A percentile compares a stretch with the other conserved stretches of the same genome.
Evolutionary conservation across 2,797 vertebrate species (phyloP).

Genomic region (Channallabes apus): DNA sequence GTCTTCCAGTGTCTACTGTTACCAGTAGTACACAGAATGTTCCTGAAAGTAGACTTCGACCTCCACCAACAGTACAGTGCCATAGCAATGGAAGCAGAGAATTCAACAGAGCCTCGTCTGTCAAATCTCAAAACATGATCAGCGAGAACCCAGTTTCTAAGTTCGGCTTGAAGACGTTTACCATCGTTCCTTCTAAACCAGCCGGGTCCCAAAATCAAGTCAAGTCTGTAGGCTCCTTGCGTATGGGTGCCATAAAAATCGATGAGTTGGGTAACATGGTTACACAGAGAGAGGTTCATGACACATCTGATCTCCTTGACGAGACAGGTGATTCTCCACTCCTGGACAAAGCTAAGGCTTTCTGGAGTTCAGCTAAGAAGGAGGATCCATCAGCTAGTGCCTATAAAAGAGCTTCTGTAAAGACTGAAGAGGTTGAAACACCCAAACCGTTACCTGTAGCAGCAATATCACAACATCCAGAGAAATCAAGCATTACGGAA

Average conservation of each 20-base stretch:
- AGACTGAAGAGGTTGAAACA: conserved; percentile 57
- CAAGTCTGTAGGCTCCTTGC: conserved; percentile 67
- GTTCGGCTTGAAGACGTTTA: conserved; percentile 90
- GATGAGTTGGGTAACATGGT: conserved; percentile 94
- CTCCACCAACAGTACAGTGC: conserved; percentile 31
- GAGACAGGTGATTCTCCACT: conserved; percentile 63
- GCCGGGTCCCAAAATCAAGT: conserved; percentile 64
- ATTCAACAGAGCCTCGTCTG: conserved; percentile 48
- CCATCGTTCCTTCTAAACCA: conserved; percentile 87
- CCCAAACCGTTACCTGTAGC: conserved; percentile 28
- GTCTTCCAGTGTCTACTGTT: conserved; percentile 17
- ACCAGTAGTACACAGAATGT: conserved; percentile 43
- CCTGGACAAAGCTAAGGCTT: conserved; percentile 80
- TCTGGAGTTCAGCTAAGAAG: conserved; percentile 79
- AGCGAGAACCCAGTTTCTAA: conserved; percentile 75
- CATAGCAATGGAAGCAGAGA: conserved; percentile 16
- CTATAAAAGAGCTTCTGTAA: conserved; percentile 46
- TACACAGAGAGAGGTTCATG: conserved; percentile 50
- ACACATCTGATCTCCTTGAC: conserved; percentile 16
- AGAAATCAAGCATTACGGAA: conserved; percentile 51
- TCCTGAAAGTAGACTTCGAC: conserved; percentile 51
- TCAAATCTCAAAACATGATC: conserved; percentile 66
- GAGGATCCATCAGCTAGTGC: conserved; percentile 58
- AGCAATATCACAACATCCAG: conserved; percentile 43
- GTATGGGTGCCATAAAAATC: conserved; percentile 87